Percentiles rank a stretch among this genome's conserved stretches.
phyloP scores from a whole-genome alignment of 1,140 invertebrate genomes.

The Armadillidium nasatum region DNA sequence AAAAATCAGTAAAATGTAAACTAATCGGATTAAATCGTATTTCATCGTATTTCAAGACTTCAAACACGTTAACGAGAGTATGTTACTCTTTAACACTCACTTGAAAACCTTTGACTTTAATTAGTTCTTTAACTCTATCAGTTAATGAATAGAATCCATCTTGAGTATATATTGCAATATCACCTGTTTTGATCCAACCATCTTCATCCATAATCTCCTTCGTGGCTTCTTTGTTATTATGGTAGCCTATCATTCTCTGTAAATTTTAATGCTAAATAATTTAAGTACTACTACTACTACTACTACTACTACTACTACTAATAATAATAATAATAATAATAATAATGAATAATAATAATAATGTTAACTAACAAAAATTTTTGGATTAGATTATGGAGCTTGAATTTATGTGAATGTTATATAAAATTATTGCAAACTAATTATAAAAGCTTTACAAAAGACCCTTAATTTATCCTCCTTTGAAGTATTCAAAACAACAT shows the following conservation, averaged over 20 bases:
- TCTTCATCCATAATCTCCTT: slow-evolving; percentile 49
- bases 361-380: not conserved
- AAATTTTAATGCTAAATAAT: not conserved
- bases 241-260: slow-evolving; percentile 49
- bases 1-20: too few relatives aligned
- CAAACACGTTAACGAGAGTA: too few relatives aligned
- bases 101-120: slow-evolving; percentile 43
- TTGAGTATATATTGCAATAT: slow-evolving; percentile 47
- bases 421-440: too few relatives aligned
- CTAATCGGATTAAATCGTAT: too few relatives aligned
- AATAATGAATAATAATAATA: slow-evolving; percentile 1
- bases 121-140: slow-evolving; percentile 53
- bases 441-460: too few relatives aligned
- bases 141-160: slow-evolving; percentile 48
- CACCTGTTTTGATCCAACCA: slow-evolving; percentile 54
- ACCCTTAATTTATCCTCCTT: too few relatives aligned
- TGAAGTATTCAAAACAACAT: too few relatives aligned
- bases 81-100: not conserved
- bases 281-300: too few relatives aligned
- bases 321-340: too few relatives aligned
- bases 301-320: too few relatives aligned
- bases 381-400: not conserved
- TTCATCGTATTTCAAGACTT: too few relatives aligned
- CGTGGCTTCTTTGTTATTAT: slow-evolving; percentile 51
- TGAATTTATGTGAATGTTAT: not conserved